Conservation (phyloP, 2,888 invertebrate genomes). For the Microplitis manilae region DNA sequence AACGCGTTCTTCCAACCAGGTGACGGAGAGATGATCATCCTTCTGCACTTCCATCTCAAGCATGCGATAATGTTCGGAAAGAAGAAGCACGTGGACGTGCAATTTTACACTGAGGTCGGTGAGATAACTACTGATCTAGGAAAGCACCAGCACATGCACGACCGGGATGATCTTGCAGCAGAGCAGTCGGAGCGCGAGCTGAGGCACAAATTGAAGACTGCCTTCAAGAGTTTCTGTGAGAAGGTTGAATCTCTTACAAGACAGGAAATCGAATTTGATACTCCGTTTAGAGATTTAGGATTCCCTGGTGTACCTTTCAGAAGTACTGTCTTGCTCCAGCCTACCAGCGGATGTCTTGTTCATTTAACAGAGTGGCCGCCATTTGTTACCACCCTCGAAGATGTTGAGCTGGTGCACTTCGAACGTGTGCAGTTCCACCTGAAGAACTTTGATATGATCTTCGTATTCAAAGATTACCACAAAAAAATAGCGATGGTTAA, state of each 20-base stretch:
- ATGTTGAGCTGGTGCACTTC: conserved; percentile 98
- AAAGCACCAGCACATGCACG: conserved; percentile 99
- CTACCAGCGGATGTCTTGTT: conserved; percentile 97
- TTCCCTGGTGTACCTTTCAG: conserved; percentile 98
- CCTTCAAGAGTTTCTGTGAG: conserved; percentile 99
- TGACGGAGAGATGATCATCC: conserved; percentile 99
- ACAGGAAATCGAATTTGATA: conserved; percentile 98
- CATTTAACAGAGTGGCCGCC: conserved; percentile 99
- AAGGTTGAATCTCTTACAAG: conserved; percentile 96
- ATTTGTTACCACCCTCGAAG: conserved; percentile 97
- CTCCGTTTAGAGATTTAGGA: conserved; percentile 97
- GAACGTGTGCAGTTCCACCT: conserved; percentile 98
- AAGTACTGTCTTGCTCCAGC: conserved; percentile 95
- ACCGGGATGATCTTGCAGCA: conserved; percentile 97
- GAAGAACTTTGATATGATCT: conserved; percentile 99
- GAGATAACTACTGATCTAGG: conserved; percentile 99
- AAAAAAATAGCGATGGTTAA: conserved; percentile 97
- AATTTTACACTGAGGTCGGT: conserved; percentile 99
- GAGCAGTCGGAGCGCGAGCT: conserved; percentile 99
- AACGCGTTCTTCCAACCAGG: conserved; percentile 99
- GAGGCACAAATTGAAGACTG: conserved; percentile 95
- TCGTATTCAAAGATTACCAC: conserved; percentile 98
- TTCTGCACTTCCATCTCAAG: conserved; percentile 98
- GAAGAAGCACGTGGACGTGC: conserved; percentile 99
- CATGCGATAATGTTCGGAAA: conserved; percentile 99